Evolutionary conservation across 1,140 invertebrate genomes (phyloP), one percentile per base, ranked within the genome.

Genomic region (Drosophila suzukii): DNA sequence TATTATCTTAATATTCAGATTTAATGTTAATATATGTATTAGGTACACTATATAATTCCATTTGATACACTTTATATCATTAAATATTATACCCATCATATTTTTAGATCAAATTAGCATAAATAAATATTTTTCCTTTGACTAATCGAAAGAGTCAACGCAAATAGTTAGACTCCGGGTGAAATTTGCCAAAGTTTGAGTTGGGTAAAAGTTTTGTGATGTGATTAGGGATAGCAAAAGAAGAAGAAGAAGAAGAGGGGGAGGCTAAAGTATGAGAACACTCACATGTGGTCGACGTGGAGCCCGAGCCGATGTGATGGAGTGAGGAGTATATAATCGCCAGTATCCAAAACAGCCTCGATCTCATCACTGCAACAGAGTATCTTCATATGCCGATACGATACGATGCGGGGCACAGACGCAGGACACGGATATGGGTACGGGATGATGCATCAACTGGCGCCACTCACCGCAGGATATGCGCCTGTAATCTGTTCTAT

Each of bases 261-360:
- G 6, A 32, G 6, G 32, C 32, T 8, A 0, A 7, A 38, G 43
- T 8, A 20, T 46, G 11, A 46, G 32, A 11, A 15, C 17, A 84
- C 90, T 86, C 75, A 91, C 90, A 78, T 75, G 90, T 91, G 60
- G 90, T 85, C 81, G 90, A 91, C 55, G 85, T 83, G 15, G 85
- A 91, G 54, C 77, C 90, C 65, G 85, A 91, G 50, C 61, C 78
- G 61, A 91, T 91, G 72, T 90, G 90, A 54, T 90, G 90, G 63
- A 91, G 71, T 70, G 90, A 83, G 77, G 90, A 91, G 71, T 91
- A 91, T 79, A 91, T 89, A 55, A 91, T 90, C 50, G 85, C 90
- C 78, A 91, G 70, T 84, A 91, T 91, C 90, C 90, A 91, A 82
- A 91, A 91, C 71, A 88, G 79, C 77, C 90, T 86, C 72, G 90